Evolutionary conservation across 1,140 invertebrate genomes (phyloP), one percentile per base, ranked within the genome.

Genomic region (Zaprionus camerounensis): DNA sequence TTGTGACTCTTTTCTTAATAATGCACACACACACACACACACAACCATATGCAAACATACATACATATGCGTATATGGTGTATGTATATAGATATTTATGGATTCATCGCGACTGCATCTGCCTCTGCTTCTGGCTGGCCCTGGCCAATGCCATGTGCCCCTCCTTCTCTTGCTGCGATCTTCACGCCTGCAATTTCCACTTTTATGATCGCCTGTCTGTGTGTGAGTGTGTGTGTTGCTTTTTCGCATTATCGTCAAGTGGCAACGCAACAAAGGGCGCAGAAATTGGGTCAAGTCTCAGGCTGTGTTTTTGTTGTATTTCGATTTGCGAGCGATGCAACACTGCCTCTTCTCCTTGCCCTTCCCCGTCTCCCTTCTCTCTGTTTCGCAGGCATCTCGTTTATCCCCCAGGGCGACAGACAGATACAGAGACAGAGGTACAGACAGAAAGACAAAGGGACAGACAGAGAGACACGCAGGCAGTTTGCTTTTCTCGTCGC

Each of bases 231-330:
- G 66, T 80, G 70, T 64, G 56, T 70, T 73, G 71, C 56, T 49
- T 70, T 81, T 83, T 80, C 81, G 78, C 81, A 82, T 87, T 75
- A 73, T 71, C 41, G 78, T 87, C 81, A 80, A 87, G 73, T 88
- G 81, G 77, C 87, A 90, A 79, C 58, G 55, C 81, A 90, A 88
- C 81, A 88, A 87, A 88, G 81, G 69, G 78, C 80, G 71, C 57
- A 66, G 72, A 88, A 88, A 90, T 90, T 88, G 53, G 85, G 85
- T 88, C 85, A 88, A 85, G 85, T 85, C 76, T 74, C 55, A 75
- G 51, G 75, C 57, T 41, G 55, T 69, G 67, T 79, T 58, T 65
- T 80, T 76, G 41, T 65, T 62, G 58, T 41, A 58, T 69, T 31
- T 71, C 46, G 46, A 46, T 46, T 46, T 46, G n/a, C 41, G n/a